Conservation (phyloP, 2,888 invertebrate species). For the Odontocerum albicorne region DNA sequence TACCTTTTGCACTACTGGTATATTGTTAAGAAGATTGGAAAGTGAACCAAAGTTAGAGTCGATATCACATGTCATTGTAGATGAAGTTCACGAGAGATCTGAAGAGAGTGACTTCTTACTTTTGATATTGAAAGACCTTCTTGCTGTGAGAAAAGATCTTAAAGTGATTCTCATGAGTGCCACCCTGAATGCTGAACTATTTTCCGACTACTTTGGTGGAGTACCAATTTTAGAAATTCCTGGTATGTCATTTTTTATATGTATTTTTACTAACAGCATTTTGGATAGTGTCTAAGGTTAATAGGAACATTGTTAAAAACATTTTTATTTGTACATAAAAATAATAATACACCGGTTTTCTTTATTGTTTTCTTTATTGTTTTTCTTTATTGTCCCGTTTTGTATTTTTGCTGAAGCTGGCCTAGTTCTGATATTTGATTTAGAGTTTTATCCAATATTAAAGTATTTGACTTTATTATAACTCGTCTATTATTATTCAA, state of each 20-base stretch:
- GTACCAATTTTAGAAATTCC: slow-evolving; percentile 81
- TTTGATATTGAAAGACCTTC: slow-evolving; percentile 76
- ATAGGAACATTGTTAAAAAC: no score
- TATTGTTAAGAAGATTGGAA: slow-evolving; percentile 80
- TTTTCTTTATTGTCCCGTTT: not conserved
- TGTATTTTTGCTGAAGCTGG: not conserved
- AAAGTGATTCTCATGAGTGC: slow-evolving; percentile 93
- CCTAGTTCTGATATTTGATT: not conserved
- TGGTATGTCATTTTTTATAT: slow-evolving; percentile 47
- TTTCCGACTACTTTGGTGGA: slow-evolving; percentile 79
- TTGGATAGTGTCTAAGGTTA: no score
- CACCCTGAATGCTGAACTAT: slow-evolving; percentile 82
- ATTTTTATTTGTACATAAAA: no score
- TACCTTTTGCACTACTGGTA: slow-evolving; percentile 93
- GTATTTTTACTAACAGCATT: not conserved
- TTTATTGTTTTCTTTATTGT: no score
- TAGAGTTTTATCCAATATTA: no score
- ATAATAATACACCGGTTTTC: no score
- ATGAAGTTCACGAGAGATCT: slow-evolving; percentile 92
- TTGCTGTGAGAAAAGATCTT: slow-evolving; percentile 71
- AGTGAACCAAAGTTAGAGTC: slow-evolving; percentile 73
- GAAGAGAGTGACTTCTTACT: slow-evolving; percentile 90
- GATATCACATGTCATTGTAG: slow-evolving; percentile 83
- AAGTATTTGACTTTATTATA: no score
- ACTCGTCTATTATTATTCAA: no score